A percentile compares a stretch with the other conserved stretches of the same genome.
Evolutionary conservation across 2,113 vertebrate species (phyloP).

Genomic region (Peromyscus maniculatus): DNA sequence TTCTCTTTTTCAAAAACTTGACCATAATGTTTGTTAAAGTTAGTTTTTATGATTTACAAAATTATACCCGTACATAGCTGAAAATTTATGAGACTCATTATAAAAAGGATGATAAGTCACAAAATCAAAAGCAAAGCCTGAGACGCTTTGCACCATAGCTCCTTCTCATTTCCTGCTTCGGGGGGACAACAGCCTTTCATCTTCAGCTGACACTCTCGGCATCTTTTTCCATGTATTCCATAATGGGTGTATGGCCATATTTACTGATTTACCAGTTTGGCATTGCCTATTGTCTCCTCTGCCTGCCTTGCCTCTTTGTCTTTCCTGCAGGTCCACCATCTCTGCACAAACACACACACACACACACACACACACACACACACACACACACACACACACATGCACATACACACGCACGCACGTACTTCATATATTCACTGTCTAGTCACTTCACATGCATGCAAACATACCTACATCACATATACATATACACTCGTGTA

Average conservation of each 20-base stretch:
- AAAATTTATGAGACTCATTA: background rate
- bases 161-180: background rate
- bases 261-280: background rate
- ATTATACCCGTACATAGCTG: background rate
- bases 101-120: background rate
- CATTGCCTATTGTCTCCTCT: background rate
- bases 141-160: background rate
- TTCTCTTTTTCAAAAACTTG: background rate
- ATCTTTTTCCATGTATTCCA: background rate
- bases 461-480: background rate
- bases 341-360: background rate
- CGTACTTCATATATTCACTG: background rate
- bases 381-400: background rate
- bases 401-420: background rate
- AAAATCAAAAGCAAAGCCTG: background rate
- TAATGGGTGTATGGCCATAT: background rate
- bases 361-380: background rate
- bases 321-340: background rate
- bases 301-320: background rate
- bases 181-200: background rate
- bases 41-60: constrained; percentile 12
- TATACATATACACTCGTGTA: too few species aligned
- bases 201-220: background rate
- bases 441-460: background rate
- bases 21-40: background rate